phyloP scores from a whole-genome alignment of 2,797 vertebrate genomes.

The Acrossocheilus fasciatus region DNA sequence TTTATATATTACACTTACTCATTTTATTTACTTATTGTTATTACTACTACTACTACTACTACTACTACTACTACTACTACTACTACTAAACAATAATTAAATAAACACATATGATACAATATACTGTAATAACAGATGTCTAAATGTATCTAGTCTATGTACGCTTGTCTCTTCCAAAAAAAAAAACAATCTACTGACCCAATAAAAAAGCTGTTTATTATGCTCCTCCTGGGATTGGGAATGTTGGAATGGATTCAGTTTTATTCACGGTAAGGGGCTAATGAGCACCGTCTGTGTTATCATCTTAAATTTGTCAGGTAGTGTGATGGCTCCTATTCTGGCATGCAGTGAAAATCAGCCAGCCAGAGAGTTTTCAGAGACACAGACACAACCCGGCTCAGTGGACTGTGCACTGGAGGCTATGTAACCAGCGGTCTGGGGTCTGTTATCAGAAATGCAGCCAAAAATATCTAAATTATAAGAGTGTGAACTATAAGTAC shows the following conservation, averaged over 20 bases:
- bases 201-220: slow-evolving; percentile 4
- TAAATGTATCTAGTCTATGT: not conserved
- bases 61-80: not conserved
- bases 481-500: not conserved
- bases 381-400: not conserved
- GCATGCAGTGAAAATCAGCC: slow-evolving; percentile 40
- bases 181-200: not conserved
- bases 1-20: too few relatives aligned
- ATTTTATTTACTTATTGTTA: not conserved
- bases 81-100: not conserved
- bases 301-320: slow-evolving; percentile 42
- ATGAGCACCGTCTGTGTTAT: slow-evolving; percentile 8
- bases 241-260: slow-evolving; percentile 45
- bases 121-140: not conserved
- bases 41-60: too few relatives aligned
- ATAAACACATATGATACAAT: not conserved
- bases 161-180: not conserved
- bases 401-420: not conserved
- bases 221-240: slow-evolving; percentile 2
- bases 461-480: slow-evolving; percentile 23
- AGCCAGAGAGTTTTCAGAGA: slow-evolving; percentile 21
- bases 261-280: slow-evolving; percentile 34
- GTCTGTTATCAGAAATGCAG: not conserved
- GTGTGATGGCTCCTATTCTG: slow-evolving; percentile 32
- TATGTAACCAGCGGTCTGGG: slow-evolving; percentile 5